These are phyloP conservation scores for Nymphalis urticae DNA, from an alignment of 2,888 invertebrate species.

Conservation along the genomic window DNA sequence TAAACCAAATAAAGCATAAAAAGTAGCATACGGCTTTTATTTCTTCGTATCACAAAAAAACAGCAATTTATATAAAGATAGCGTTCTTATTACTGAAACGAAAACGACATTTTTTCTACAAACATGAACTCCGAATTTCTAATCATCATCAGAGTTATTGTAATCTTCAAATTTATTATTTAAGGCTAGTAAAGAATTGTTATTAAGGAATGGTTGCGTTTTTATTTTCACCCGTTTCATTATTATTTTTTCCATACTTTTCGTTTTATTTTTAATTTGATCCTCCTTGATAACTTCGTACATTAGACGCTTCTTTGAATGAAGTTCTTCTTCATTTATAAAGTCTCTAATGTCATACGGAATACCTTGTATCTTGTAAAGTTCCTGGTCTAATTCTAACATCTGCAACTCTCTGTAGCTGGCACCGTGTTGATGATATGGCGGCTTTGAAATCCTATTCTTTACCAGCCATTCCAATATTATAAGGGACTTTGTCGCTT, in stretches of 20 bases:
- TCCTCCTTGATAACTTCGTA: slow-evolving; percentile 38
- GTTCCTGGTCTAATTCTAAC: slow-evolving; percentile 45
- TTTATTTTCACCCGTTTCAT: not conserved
- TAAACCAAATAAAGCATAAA: slow-evolving; percentile 58
- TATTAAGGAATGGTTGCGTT: slow-evolving; percentile 32
- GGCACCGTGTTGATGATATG: slow-evolving; percentile 6
- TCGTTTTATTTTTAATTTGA: slow-evolving; percentile 13
- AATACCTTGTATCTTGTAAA: slow-evolving; percentile 49
- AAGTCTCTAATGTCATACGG: slow-evolving; percentile 62
- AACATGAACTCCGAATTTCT: not conserved
- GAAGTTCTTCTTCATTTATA: slow-evolving; percentile 44
- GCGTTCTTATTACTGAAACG: too few species aligned
- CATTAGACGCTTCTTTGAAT: slow-evolving; percentile 46
- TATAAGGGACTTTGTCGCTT: slow-evolving; percentile 52
- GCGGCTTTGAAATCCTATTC: slow-evolving; percentile 46
- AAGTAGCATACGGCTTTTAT: slow-evolving; percentile 30
- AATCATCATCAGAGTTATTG: slow-evolving; percentile 22
- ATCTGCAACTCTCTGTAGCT: slow-evolving; percentile 41
- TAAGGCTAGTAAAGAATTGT: slow-evolving; percentile 14
- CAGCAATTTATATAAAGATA: too few species aligned
- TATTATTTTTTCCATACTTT: not conserved
- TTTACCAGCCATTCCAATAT: slow-evolving; percentile 50
- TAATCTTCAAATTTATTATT: slow-evolving; percentile 18
- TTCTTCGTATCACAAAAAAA: slow-evolving; percentile 19
- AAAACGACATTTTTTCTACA: not conserved